Percentiles rank a stretch among this genome's conserved stretches.
Evolutionary conservation across 2,888 invertebrate genomes (phyloP).

Genomic region (Blastobasis adustella): DNA sequence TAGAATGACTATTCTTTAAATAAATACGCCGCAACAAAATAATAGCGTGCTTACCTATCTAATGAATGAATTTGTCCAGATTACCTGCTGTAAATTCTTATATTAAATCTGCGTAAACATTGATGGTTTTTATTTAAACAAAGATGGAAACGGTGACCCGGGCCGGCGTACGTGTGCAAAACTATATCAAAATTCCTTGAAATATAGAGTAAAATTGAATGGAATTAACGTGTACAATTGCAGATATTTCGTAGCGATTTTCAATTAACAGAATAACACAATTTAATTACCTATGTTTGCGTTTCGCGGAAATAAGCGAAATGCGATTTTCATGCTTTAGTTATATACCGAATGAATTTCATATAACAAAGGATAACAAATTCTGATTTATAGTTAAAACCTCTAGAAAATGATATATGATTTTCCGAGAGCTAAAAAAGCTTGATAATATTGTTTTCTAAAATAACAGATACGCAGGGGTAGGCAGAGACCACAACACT

Average conservation of each 20-base stretch:
- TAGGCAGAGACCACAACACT: too few species aligned
- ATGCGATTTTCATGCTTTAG: too few species aligned
- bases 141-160: not conserved
- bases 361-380: too few species aligned
- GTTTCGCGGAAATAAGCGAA: not conserved
- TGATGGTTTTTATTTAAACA: constrained; percentile 23
- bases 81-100: constrained; percentile 30
- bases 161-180: not conserved
- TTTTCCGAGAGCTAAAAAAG: too few species aligned
- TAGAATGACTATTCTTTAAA: too few species aligned
- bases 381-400: too few species aligned
- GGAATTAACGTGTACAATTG: not conserved
- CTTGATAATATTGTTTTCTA: too few species aligned
- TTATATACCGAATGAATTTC: too few species aligned
- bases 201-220: not conserved
- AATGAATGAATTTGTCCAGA: constrained; percentile 37
- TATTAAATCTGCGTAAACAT: constrained; percentile 36
- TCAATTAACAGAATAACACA: not conserved
- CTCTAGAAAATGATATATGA: too few species aligned
- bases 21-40: too few species aligned
- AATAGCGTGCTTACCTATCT: constrained; percentile 7
- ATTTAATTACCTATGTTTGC: not conserved
- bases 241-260: not conserved
- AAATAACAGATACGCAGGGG: too few species aligned
- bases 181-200: too few species aligned